Evolutionary conservation across 2,113 vertebrate species (phyloP), one percentile per base, ranked within the genome.

Genomic region (Spermophilus dauricus): DNA sequence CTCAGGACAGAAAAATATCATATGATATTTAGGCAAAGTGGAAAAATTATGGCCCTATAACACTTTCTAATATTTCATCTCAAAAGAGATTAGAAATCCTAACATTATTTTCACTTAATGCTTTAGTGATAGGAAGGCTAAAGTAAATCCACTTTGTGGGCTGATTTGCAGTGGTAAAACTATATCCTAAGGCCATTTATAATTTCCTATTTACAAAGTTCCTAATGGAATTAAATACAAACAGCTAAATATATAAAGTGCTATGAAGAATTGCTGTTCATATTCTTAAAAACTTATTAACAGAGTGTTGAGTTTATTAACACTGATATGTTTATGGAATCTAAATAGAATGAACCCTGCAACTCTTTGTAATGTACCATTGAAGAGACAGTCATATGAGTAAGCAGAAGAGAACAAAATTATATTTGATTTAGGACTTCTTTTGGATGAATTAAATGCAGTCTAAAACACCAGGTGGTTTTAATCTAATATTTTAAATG

Each of bases 11-110:
- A 95, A 87, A 86, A 72, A 73, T 20, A 39, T 53, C 39, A 84
- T 65, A 51, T 84, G 78, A 42, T 48, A 69, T 91, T 84, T 88
- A 78, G 30, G 3, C 9, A 30, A 83, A 80, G 17, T 51, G 4
- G 80, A 30, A 82, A 84, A 67, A 82, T 81, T 67, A 39, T 82
- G 65, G 22, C 32, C 48, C 73, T 82, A 51, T 70, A 80, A 89
- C 7, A 30, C 12, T 90, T 86, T 51, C 18, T 88, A 89, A 86
- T 73, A 67, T 72, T 94, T 82, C 2, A 61, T 37, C n/a, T 92
- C 26, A 77, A 80, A 95, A 82, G 37, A 85, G 45, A 32, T 86
- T 70, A 86, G 32, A 86, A 86, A 78, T 51, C 37, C 63, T n/a
- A 42, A 78, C 11, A 81, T 45, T 18, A 4, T 91, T 88, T 75